Percentiles rank a stretch among this genome's conserved stretches.
Conservation (phyloP, 2,888 invertebrate species). For the Luperina testacea region DNA sequence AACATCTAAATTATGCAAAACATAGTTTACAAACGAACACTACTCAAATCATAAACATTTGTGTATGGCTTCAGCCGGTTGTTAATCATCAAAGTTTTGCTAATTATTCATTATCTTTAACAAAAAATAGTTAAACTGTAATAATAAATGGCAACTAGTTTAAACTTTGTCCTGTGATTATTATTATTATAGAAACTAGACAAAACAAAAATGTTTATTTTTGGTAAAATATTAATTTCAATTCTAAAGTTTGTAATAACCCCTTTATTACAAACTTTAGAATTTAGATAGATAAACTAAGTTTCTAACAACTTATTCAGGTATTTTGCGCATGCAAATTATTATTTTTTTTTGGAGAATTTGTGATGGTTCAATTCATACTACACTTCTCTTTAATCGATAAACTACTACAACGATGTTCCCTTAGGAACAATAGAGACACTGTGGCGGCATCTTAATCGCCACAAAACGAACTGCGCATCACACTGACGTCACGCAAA, state of each 20-base stretch:
- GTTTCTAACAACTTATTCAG: neutral
- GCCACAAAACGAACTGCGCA: too few species aligned
- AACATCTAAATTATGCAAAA: slow-evolving; percentile 4
- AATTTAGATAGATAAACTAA: too few species aligned
- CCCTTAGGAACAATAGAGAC: neutral
- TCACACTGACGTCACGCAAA: too few species aligned
- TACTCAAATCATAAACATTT: slow-evolving; percentile 31
- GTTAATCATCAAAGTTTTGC: slow-evolving; percentile 41
- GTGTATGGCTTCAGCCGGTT: neutral
- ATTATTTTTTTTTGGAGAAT: neutral
- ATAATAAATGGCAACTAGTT: slow-evolving; percentile 17
- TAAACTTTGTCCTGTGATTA: slow-evolving; percentile 8
- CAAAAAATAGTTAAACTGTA: slow-evolving; percentile 28
- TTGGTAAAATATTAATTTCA: neutral
- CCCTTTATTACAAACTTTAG: too few species aligned
- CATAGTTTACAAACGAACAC: slow-evolving; percentile 21
- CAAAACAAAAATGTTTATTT: neutral
- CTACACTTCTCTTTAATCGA: neutral
- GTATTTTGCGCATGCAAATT: neutral
- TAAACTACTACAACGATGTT: neutral
- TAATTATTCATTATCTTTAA: slow-evolving; percentile 30
- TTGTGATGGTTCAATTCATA: neutral
- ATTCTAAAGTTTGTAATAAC: slow-evolving; percentile 7
- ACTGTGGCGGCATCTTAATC: neutral
- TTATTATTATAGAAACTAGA: slow-evolving; percentile 19